A percentile compares a stretch with the other conserved stretches of the same genome.
phyloP scores from a whole-genome alignment of 1,140 invertebrate species.

The fruit fly (Drosophila melanogaster) region Release_6_plus_ISO1_MT NT_033777.3:7112001-7112500 shows the following conservation, averaged over 20 bases:
- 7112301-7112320: slow-evolving; percentile 29
- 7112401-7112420: slow-evolving; percentile 53
- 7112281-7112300: slow-evolving; percentile 15
- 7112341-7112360: slow-evolving; percentile 18
- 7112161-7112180: slow-evolving; percentile 8
- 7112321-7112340: slow-evolving; percentile 32
- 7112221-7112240: slow-evolving; percentile 20
- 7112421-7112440: slow-evolving; percentile 58
- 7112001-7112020: slow-evolving; percentile 30
- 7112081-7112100: slow-evolving; percentile 43
- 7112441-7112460: slow-evolving; percentile 45
- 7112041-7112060: slow-evolving; percentile 2
- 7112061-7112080: neutral
- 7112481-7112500: slow-evolving; percentile 64
- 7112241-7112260: slow-evolving; percentile 1
- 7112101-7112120: slow-evolving; percentile 64
- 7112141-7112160: slow-evolving; percentile 30
- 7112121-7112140: slow-evolving; percentile 47
- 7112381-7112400: slow-evolving; percentile 67
- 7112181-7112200: slow-evolving; percentile 31
- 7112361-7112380: slow-evolving; percentile 59
- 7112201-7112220: slow-evolving; percentile 37
- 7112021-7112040: slow-evolving; percentile 30
- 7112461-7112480: slow-evolving; percentile 34
- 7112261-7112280: slow-evolving; percentile 17